Conservation (phyloP, 2,888 invertebrate species). For the Diarsia dahlii region DNA sequence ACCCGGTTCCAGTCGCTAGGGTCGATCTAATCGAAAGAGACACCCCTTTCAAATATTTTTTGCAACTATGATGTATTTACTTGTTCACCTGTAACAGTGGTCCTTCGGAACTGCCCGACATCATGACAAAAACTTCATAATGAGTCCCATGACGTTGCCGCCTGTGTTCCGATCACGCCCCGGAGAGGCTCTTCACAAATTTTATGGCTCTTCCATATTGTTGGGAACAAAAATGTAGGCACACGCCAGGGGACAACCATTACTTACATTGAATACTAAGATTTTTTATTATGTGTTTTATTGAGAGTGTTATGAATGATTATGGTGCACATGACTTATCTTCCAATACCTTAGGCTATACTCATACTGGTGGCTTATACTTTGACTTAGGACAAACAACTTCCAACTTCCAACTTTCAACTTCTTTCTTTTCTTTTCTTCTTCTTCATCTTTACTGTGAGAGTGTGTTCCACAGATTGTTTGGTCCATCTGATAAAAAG, state of each 20-base stretch:
- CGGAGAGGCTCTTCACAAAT: slow-evolving; percentile 58
- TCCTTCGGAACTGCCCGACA: slow-evolving; percentile 10
- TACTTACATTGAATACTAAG: slow-evolving; percentile 46
- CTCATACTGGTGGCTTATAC: no score
- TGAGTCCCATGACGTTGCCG: slow-evolving; percentile 59
- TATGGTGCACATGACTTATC: not conserved
- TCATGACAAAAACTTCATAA: slow-evolving; percentile 55
- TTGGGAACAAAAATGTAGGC: slow-evolving; percentile 47
- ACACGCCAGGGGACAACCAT: slow-evolving; percentile 16
- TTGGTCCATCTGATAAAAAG: not conserved
- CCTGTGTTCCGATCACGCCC: slow-evolving; percentile 55
- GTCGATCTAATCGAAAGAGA: not conserved
- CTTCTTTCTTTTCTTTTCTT: no score
- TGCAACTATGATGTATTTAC: not conserved
- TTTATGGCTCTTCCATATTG: slow-evolving; percentile 59
- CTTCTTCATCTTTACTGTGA: no score
- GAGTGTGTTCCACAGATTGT: not conserved
- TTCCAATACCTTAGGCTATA: no score
- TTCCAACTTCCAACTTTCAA: no score
- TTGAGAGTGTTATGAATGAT: not conserved
- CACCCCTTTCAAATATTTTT: not conserved
- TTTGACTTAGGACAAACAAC: not conserved
- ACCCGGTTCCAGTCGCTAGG: not conserved
- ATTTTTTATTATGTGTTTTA: no score
- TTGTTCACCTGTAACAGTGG: not conserved